Base-by-base conservation (phyloP, 2,113 vertebrate genomes). In the Phasianus colchicus region DNA sequence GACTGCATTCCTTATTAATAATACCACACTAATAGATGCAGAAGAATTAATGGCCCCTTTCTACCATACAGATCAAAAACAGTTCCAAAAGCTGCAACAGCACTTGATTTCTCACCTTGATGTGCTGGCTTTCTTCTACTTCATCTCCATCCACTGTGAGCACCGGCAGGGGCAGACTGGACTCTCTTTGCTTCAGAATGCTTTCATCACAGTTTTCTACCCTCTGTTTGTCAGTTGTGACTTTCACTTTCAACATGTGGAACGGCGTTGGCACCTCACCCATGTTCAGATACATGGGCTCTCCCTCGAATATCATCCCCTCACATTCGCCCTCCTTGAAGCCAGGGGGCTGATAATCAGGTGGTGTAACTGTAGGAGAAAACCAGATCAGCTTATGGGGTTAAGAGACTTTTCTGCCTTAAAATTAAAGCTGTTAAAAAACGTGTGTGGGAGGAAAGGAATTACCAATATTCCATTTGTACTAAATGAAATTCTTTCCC, bases 281-380 rank as follows among this genome's bases (percentile, higher is more conserved):
- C 97, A 99, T 97, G 21, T 98, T 98, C 76, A 99, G 97, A 70
- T 97, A 97, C 52, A 99, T 96, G 2, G 99, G 98, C 54, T 99
- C 98, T 47, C 97, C 98, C 40, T 98, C 98, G 89, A 99, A 99
- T 75, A 98, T 82, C 91, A 99, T 93, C 58, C 93, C 97, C 79
- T 97, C 96, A 1, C 96, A 97, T 13, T 97, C 97, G 3, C 98
- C 98, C 81, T 99, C 98, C 95, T 97, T 99, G 93, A 99, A 99
- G 30, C 99, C 99, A 2, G 99, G 99, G 6, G 99, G 99, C n/a
- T 99, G 99, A 97, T 99, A 99, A 93, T 98, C 97, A 25, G 93
- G 83, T 3, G 99, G 99, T 11, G 99, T 99, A 40, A 99, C 99
- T 99, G 94, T 54, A 89, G 55, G 52, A 45, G 32, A 92, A 24